Base-by-base conservation (phyloP, 2,888 invertebrate genomes). In the Napeogenes sylphis region DNA sequence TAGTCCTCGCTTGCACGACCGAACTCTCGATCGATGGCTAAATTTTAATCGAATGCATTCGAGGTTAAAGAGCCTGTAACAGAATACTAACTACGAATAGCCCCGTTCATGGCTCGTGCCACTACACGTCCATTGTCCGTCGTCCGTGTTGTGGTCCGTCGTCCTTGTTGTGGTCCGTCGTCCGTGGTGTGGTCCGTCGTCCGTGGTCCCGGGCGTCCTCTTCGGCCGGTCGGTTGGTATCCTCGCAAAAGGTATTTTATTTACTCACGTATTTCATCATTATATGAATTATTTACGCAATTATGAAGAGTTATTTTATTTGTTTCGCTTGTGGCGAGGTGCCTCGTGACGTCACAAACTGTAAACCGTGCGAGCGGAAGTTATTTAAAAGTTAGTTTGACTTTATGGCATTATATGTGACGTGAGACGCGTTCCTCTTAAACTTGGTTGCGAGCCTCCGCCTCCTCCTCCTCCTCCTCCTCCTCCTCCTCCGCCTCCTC, bases 201-300 rank as follows among this genome's bases (percentile, higher is more conserved):
- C 21, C 21, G 0, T 21, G 21, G 62, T 66, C 71, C 69, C 68
- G 62, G 58, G 65, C 61, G 65, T 68, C 69, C 61, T 65, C 69
- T 67, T 69, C 51, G 66, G 64, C 61, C 67, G 62, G 61, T 61
- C 60, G 60, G 63, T 68, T 54, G 59, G 62, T 64, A 51, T 55
- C 83, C 83, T 86, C 82, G 83, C 84, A 81, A 71, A 73, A 75
- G 75, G 78, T 75, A 76, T 75, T 74, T 75, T 84, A 81, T 84
- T 82, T 82, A 85, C 82, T 81, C 72, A 70, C 72, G 71, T 66
- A 71, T 75, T 73, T 79, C 75, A 73, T 74, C 73, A 74, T 74
- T 79, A 77, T 75, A 74, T 75, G 74, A 75, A 75, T 78, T 80
- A 78, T 74, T 71, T 72, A 69, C 68, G 68, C 69, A 64, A 57